A percentile compares a stretch with the other conserved stretches of the same genome.
phyloP scores from a whole-genome alignment of 2,888 invertebrate genomes.

The Thecophora atra region DNA sequence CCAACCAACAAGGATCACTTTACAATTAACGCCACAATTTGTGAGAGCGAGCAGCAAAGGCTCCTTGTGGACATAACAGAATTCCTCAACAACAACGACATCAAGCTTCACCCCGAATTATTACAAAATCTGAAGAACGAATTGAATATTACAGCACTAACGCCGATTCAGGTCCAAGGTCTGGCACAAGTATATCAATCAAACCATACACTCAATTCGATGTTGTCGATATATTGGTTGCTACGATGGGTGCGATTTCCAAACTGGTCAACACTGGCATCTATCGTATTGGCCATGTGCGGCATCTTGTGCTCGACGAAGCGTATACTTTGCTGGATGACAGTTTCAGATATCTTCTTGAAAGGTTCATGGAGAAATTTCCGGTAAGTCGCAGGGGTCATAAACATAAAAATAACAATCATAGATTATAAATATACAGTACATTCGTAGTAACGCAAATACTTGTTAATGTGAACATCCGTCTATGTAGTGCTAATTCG shows the following conservation, averaged over 20 bases:
- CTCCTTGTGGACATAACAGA: conserved; percentile 68
- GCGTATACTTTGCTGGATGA: conserved; percentile 92
- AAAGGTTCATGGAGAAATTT: conserved; percentile 75
- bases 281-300: conserved; percentile 75
- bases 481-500: too few relatives aligned
- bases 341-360: conserved; percentile 79
- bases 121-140: conserved; percentile 69
- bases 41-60: conserved; percentile 48
- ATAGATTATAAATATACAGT: too few relatives aligned
- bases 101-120: conserved; percentile 60
- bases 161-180: conserved; percentile 74
- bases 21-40: conserved; percentile 72
- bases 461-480: too few relatives aligned
- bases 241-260: conserved; percentile 79
- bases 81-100: conserved; percentile 60
- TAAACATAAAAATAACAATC: too few relatives aligned
- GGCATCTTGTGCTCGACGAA: conserved; percentile 88
- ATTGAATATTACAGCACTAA: conserved; percentile 70
- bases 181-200: conserved; percentile 76
- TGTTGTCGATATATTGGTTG: conserved; percentile 78
- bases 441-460: too few relatives aligned
- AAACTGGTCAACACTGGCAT: conserved; percentile 80
- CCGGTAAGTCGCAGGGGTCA: conserved; percentile 68
- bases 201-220: conserved; percentile 75
- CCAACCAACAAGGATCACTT: conserved; percentile 83